These are phyloP conservation scores for Caenorhabditis japonica DNA, from an alignment of 2,888 invertebrate species.

Conservation along the genomic window DNA sequence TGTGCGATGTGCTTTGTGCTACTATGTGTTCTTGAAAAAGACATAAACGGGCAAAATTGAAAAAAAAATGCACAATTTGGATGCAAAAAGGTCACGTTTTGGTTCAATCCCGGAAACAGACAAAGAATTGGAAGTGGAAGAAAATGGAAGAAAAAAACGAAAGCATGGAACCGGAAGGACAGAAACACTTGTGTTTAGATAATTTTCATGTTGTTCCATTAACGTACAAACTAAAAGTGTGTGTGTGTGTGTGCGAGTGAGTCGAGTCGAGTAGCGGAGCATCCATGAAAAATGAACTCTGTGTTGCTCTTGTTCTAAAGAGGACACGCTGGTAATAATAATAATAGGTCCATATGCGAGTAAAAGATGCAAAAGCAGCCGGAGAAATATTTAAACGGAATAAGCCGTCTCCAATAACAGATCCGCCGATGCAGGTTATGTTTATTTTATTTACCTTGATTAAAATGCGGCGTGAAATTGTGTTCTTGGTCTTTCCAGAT, in stretches of 20 bases:
- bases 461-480: conserved; percentile 1
- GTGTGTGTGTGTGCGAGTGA: no score
- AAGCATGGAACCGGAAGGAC: conserved; percentile 6
- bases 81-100: neutral
- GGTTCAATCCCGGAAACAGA: neutral
- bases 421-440: neutral
- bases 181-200: conserved; percentile 39
- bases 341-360: conserved; percentile 4
- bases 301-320: conserved; percentile 21
- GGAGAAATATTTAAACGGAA: conserved; percentile 21
- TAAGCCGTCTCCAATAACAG: conserved; percentile 20
- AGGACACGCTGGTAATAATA: conserved; percentile 21
- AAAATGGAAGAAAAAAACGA: conserved; percentile 3
- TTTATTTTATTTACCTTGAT: neutral
- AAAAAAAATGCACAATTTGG: neutral
- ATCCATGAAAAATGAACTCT: conserved; percentile 49
- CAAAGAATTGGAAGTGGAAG: no score
- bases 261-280: conserved; percentile 20
- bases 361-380: neutral
- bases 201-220: conserved; percentile 46
- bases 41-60: neutral
- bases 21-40: conserved; percentile 2
- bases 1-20: no score
- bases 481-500: no score
- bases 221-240: no score